phyloP scores from a whole-genome alignment of 2,113 vertebrate species.

The Crypturellus undulatus region DNA sequence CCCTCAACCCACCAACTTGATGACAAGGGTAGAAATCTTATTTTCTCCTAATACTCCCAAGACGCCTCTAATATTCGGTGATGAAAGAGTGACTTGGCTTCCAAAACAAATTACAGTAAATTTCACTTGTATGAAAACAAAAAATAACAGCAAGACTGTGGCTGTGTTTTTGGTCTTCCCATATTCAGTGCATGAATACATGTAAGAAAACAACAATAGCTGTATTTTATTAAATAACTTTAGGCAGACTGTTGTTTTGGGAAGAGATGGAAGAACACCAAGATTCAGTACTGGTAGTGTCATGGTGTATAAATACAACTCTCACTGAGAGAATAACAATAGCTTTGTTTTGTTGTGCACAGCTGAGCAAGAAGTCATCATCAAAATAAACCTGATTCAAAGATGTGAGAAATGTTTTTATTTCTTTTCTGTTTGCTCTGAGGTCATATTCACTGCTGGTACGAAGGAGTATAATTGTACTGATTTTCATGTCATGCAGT shows the following conservation, averaged over 20 bases:
- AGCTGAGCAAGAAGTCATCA: conserved; percentile 62
- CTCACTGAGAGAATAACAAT: conserved; percentile 64
- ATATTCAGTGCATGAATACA: not conserved
- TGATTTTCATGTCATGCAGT: not conserved
- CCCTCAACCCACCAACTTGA: not conserved
- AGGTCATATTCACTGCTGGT: not conserved
- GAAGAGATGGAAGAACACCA: conserved; percentile 50
- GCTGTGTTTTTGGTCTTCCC: conserved; percentile 52
- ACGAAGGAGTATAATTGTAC: not conserved
- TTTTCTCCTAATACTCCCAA: not conserved
- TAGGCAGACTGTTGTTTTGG: conserved; percentile 37
- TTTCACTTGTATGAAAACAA: conserved; percentile 56
- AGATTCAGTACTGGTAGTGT: conserved; percentile 37
- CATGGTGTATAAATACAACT: conserved; percentile 58
- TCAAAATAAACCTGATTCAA: conserved; percentile 57
- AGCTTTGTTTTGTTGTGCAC: conserved; percentile 59
- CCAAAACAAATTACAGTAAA: conserved; percentile 38
- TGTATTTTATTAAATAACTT: conserved; percentile 42
- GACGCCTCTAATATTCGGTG: not conserved
- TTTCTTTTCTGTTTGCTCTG: conserved; percentile 29
- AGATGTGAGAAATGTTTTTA: conserved; percentile 32
- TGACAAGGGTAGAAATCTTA: not conserved
- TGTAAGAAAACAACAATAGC: conserved; percentile 41
- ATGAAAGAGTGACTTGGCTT: not conserved
- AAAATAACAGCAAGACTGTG: conserved; percentile 15